Conservation (phyloP, 2,888 invertebrate species). For the Rhodophaea formosa region DNA sequence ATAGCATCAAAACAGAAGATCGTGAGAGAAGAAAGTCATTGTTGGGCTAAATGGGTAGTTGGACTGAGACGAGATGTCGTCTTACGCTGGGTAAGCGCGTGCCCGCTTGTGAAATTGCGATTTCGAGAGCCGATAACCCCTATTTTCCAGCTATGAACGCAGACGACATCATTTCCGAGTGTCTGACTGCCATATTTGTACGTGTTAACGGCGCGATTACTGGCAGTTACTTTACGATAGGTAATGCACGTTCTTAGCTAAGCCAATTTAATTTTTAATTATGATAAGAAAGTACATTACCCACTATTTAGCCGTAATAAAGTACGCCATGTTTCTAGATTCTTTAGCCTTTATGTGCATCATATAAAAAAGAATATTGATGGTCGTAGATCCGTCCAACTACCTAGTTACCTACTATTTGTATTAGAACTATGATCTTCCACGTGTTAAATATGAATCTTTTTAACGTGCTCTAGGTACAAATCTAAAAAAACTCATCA, state of each 20-base stretch:
- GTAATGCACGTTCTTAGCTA: not conserved
- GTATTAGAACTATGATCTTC: too few species aligned
- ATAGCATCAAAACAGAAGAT: slow-evolving; percentile 32
- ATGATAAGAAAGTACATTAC: not conserved
- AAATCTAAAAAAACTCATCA: too few species aligned
- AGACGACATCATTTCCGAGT: slow-evolving; percentile 27
- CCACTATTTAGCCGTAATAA: not conserved
- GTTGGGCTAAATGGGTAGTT: slow-evolving; percentile 26
- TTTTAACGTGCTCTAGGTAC: too few species aligned
- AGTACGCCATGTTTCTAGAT: not conserved
- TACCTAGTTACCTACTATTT: too few species aligned
- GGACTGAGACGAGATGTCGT: not conserved
- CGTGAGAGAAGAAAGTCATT: slow-evolving; percentile 67
- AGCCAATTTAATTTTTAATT: not conserved
- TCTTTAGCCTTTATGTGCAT: too few species aligned
- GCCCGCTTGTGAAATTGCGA: slow-evolving; percentile 26
- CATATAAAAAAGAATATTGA: too few species aligned
- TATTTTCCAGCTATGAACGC: slow-evolving; percentile 28
- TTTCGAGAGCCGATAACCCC: slow-evolving; percentile 27
- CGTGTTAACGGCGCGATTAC: not conserved
- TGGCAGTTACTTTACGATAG: too few species aligned
- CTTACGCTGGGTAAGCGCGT: slow-evolving; percentile 20
- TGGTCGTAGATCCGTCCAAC: too few species aligned
- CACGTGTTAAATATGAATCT: too few species aligned
- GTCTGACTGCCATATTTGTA: slow-evolving; percentile 8